Base-by-base conservation (phyloP, 37 sponge, comb jelly and placozoan species). In the Amphimedon queenslandica region DNA sequence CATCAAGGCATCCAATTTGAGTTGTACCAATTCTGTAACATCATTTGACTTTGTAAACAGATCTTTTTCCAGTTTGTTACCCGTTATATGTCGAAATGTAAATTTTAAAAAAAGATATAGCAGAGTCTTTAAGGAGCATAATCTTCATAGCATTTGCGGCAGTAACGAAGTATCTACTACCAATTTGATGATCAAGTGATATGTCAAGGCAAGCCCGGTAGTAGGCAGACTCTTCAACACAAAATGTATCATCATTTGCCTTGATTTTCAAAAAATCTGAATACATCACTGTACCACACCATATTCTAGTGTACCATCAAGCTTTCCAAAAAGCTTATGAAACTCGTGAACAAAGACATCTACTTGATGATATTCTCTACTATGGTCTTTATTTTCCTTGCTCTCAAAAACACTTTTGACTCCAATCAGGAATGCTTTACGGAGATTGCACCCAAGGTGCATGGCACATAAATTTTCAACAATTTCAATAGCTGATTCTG, bases 261-360 rank as follows among this genome's bases (percentile, higher is more conserved):
- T 30, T 40, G 4, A 78, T 28, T 77, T 40, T 64, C 31, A 77
- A 66, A 77, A 77, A 77, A 66, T 77, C 68, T 43, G 67, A 67
- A 40, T 66, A 77, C 16, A 53, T 27, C n/a, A 66, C 18, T 21
- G 43, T 56, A 18, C 77, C 77, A 47, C 30, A 41, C 20, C 77
- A 67, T 31, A 39, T 61, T 61, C 63, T 61, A 27, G 63, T 6
- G 30, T 27, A 16, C 63, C 30, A 16, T 10, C 63, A 24, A 24
- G 23, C 63, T 24, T 6, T n/a, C n/a, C n/a, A n/a, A n/a, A n/a
- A n/a, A n/a, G n/a, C n/a, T n/a, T n/a, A n/a, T n/a, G 63, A 77
- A 10, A 66, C 42, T 66, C 77, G 66, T 77, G 76, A 28, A 75
- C 76, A 39, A 56, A n/a, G n/a, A 40, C 60, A 40, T 75, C 77